A percentile compares a stretch with the other conserved stretches of the same genome.
Evolutionary conservation across 53 echinoderm and acorn worm genomes (phyloP).

Genomic region (Pentamera pediparva): DNA sequence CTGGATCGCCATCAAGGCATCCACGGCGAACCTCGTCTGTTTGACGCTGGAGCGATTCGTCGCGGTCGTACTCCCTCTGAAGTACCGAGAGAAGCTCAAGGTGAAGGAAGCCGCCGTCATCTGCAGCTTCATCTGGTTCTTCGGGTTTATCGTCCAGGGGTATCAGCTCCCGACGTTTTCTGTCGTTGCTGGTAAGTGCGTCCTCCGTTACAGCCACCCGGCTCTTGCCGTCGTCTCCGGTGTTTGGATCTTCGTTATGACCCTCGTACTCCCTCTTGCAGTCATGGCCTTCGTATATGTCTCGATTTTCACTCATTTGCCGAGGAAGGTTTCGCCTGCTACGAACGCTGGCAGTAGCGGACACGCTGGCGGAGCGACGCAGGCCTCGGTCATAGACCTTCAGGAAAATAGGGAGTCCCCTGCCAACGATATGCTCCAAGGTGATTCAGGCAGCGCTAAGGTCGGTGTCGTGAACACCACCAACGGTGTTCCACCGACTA

Average conservation of each 20-base stretch:
- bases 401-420: neutral
- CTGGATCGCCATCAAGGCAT: constrained; percentile 35
- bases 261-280: constrained; percentile 10
- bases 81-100: constrained; percentile 20
- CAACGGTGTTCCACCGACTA: neutral
- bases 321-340: constrained; percentile 1
- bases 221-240: constrained; percentile 5
- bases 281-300: constrained; percentile 32
- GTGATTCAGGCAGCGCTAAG: neutral
- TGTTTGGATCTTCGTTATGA: neutral
- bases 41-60: constrained; percentile 40
- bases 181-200: neutral
- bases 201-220: neutral
- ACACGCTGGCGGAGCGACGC: neutral
- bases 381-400: neutral
- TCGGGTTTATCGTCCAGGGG: neutral
- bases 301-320: constrained; percentile 14
- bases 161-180: neutral
- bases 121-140: constrained; percentile 5
- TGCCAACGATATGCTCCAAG: neutral
- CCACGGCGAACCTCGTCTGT: constrained; percentile 32
- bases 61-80: constrained; percentile 40
- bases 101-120: neutral
- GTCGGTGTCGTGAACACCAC: neutral
- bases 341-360: neutral